Evolutionary conservation across 1,140 invertebrate species (phyloP), one percentile per base, ranked within the genome.

Genomic region (Psilanteris sp.): DNA sequence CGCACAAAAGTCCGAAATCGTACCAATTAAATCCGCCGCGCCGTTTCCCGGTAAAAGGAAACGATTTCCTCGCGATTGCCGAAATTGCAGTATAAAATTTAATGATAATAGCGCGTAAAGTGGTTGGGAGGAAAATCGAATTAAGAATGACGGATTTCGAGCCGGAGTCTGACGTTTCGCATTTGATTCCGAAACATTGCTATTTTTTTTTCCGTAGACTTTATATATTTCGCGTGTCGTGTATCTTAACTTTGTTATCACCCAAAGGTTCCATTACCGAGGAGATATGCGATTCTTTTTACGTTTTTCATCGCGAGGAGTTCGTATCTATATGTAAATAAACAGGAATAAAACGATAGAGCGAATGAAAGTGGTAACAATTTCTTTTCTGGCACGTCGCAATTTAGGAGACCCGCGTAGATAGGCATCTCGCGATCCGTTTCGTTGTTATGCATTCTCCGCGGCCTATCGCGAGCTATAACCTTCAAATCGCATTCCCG

Each of bases 281-380:
- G 24, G 44, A 62, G 57, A 75, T 68, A 68, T 68, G 54, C 48
- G 62, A 57, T 36, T 55, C 44, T 44, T 73, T 73, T 73, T 64
- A 4, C 29, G 57, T 50, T 70, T 70, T 66, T 59, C 64, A 62
- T 62, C 55, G 22, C 55, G 62, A 62, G 32, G 74, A 72, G 77
- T 81, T 80, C 82, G 81, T 84, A 86, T 85, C 84, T 85, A 81
- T 85, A 85, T 86, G 85, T 84, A 86, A 86, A 86, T 86, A 83
- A 79, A 81, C 55, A 22, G 52, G 67, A 43, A 68, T 57, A 72
- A 70, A 64, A 64, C 66, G 73, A 66, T 68, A 76, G 52, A 70
- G 52, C 41, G 68, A 78, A 79, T 81, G 79, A 81, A 82, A 80
- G 78, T 74, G 75, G 76, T 64, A 50, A 71, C 80, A 79, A 84